A percentile compares a stretch with the other conserved stretches of the same genome.
Evolutionary conservation across 2,888 invertebrate species (phyloP).

Genomic region (Ligdia adustata): DNA sequence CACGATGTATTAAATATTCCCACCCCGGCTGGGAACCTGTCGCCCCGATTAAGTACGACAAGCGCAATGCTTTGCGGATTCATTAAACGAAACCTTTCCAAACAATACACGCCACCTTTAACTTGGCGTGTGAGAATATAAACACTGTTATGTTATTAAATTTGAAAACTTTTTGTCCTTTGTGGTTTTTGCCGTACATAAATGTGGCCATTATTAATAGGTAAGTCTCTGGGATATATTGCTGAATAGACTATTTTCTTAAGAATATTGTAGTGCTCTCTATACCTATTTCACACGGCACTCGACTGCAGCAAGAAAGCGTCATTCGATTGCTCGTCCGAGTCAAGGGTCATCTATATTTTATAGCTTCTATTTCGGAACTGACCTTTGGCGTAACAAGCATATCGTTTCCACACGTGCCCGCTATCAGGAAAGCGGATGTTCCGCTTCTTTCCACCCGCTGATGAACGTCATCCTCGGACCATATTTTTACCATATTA

Average conservation of each 20-base stretch:
- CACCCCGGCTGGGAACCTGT: conserved; percentile 33
- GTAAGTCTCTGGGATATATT: background rate
- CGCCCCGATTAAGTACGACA: conserved; percentile 24
- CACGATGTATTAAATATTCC: conserved; percentile 44
- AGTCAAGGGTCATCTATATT: conserved; percentile 38
- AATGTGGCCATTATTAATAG: too few species aligned
- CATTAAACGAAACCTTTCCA: conserved; percentile 5
- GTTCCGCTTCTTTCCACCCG: conserved; percentile 32
- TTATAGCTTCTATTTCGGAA: conserved; percentile 37
- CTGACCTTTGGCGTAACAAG: conserved; percentile 46
- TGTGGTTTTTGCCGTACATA: background rate
- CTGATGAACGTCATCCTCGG: conserved; percentile 42
- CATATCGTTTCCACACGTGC: conserved; percentile 32
- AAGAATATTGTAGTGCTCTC: conserved; percentile 29
- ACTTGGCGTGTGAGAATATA: background rate
- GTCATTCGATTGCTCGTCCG: conserved; percentile 26
- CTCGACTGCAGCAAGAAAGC: conserved; percentile 15
- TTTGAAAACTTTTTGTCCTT: background rate
- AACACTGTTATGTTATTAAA: background rate
- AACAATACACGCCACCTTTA: background rate
- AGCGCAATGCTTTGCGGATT: conserved; percentile 41
- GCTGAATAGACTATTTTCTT: background rate
- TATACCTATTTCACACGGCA: conserved; percentile 15
- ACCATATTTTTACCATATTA: conserved; percentile 49
- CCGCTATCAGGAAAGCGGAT: conserved; percentile 32